Evolutionary conservation across 2,888 invertebrate species (phyloP).

Genomic region (Drosophila falleni): DNA sequence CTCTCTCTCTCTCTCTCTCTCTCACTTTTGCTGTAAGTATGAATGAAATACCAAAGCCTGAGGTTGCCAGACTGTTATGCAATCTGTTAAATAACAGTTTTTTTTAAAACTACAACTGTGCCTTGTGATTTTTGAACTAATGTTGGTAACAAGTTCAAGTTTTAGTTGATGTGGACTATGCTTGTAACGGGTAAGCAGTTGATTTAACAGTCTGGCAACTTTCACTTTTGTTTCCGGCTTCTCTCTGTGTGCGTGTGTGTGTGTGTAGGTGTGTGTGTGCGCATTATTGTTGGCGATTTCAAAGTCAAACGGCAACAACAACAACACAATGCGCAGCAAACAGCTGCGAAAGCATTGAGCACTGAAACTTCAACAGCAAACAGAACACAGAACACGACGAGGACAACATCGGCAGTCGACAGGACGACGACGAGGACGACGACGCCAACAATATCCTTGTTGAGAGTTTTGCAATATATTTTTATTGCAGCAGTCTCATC

Average conservation of each 20-base stretch:
- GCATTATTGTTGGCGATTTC: slow-evolving; percentile 76
- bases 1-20: slow-evolving; percentile 22
- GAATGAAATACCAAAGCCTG: slow-evolving; percentile 57
- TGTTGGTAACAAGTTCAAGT: background rate
- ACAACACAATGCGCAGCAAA: slow-evolving; percentile 62
- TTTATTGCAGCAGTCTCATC: slow-evolving; percentile 82
- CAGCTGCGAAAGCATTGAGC: slow-evolving; percentile 66
- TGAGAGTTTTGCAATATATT: slow-evolving; percentile 82
- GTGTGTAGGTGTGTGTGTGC: slow-evolving; percentile 42
- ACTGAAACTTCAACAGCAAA: slow-evolving; percentile 64
- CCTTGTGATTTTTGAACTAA: accelerated
- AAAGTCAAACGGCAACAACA: slow-evolving; percentile 77
- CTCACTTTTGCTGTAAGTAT: slow-evolving; percentile 37
- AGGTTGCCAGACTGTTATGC: slow-evolving; percentile 64
- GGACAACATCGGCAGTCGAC: slow-evolving; percentile 57
- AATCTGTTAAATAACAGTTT: slow-evolving; percentile 19
- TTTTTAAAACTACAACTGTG: background rate
- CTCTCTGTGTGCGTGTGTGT: slow-evolving; percentile 27
- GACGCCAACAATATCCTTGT: slow-evolving; percentile 75
- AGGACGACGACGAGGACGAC: slow-evolving; percentile 43
- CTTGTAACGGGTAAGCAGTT: slow-evolving; percentile 23
- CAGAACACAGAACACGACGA: slow-evolving; percentile 40
- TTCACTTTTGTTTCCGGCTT: slow-evolving; percentile 73
- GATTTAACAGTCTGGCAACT: slow-evolving; percentile 61
- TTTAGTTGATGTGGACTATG: background rate